Conservation (phyloP, 2,113 vertebrate genomes). For the Peromyscus leucopus region DNA sequence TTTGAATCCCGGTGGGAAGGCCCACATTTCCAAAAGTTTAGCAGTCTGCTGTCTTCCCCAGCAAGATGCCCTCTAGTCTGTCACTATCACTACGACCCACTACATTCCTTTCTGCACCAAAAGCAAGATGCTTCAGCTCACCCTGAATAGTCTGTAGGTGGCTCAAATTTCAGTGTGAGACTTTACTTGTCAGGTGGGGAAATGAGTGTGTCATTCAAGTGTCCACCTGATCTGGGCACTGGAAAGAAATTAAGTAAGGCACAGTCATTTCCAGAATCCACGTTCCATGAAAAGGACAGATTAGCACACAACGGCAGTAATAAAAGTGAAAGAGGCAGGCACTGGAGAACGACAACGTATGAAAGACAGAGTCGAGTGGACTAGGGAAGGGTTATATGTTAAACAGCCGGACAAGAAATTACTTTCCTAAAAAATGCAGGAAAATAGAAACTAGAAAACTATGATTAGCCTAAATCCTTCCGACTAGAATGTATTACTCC, state of each 20-base stretch:
- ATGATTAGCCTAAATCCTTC: constrained; percentile 39
- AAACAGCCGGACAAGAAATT: constrained; percentile 8
- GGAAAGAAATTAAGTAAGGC: constrained; percentile 14
- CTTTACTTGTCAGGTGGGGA: constrained; percentile 17
- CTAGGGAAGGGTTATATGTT: constrained; percentile 23
- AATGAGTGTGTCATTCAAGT: constrained; percentile 22
- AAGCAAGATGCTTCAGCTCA: constrained; percentile 26
- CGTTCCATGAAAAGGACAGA: neutral
- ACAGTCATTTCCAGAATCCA: constrained; percentile 10
- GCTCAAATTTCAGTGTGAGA: constrained; percentile 53
- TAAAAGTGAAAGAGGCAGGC: constrained; percentile 26
- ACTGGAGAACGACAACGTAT: constrained; percentile 32
- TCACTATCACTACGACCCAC: neutral
- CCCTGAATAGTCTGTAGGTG: neutral
- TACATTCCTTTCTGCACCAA: constrained; percentile 36
- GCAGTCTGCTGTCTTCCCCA: neutral
- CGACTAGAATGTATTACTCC: constrained; percentile 47
- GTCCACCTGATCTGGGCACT: neutral
- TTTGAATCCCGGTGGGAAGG: neutral
- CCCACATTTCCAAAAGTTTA: constrained; percentile 9
- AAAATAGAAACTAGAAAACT: constrained; percentile 46
- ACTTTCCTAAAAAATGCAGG: constrained; percentile 20
- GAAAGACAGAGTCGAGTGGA: constrained; percentile 34
- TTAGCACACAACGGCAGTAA: constrained; percentile 54
- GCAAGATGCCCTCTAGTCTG: constrained; percentile 42